These are phyloP conservation scores for Drosophila fuyamai DNA, from an alignment of 1,140 invertebrate genomes.

Conservation along the genomic window DNA sequence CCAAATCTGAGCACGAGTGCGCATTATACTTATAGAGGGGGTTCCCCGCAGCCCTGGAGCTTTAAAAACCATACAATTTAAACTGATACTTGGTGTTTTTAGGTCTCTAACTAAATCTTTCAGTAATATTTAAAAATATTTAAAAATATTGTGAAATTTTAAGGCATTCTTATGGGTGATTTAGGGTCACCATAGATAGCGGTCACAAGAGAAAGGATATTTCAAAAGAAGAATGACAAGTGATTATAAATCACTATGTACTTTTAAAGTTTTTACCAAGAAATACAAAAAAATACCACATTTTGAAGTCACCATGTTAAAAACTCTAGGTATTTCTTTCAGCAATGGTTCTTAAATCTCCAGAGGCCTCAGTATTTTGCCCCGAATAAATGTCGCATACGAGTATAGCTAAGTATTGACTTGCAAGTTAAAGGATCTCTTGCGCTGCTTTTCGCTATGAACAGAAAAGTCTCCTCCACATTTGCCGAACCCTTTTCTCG, in stretches of 20 bases:
- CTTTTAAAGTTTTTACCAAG: no score
- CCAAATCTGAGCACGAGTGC: slow-evolving; percentile 26
- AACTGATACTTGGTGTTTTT: no score
- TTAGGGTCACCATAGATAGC: no score
- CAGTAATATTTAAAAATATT: no score
- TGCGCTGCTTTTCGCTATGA: slow-evolving; percentile 59
- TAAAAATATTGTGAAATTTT: no score
- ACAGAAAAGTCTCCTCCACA: slow-evolving; percentile 51
- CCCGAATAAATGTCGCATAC: background rate
- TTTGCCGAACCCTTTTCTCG: background rate
- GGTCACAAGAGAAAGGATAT: no score
- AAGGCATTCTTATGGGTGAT: no score
- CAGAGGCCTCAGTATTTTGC: background rate
- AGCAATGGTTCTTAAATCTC: background rate
- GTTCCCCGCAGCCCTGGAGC: background rate
- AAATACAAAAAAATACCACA: no score
- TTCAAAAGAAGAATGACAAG: no score
- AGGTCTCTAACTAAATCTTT: no score
- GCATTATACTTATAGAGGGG: slow-evolving; percentile 11
- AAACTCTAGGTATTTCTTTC: background rate
- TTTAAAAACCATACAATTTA: background rate
- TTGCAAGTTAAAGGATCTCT: slow-evolving; percentile 45
- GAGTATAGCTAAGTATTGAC: slow-evolving; percentile 52
- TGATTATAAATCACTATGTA: no score
- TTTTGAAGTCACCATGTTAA: background rate